Evolutionary conservation across 2,113 vertebrate genomes (phyloP), one percentile per base, ranked within the genome.

Genomic region (Tetrax tetrax): DNA sequence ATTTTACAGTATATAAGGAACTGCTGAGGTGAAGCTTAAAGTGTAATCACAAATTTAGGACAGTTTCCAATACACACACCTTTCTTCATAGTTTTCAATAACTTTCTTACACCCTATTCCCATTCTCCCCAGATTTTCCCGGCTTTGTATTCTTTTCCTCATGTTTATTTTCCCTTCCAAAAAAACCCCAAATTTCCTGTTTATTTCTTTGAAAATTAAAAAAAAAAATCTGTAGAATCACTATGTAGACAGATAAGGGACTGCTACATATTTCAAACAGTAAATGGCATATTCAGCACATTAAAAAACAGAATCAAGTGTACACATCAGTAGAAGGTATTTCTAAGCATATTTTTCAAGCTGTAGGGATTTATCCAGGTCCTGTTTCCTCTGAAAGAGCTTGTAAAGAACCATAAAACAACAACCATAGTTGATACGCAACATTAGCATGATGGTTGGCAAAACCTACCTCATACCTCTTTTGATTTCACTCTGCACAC

Each of bases 381-480:
- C 6, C 17, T 24, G 4, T 53, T 89, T 75, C 2, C 9, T 84
- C 57, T 45, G 17, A 70, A 74, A 11, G 14, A 80, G 23, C 14
- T 85, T 45, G 15, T 21, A 31, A 82, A 77, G 43, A 68, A 17
- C 8, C 12, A 61, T 31, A 79, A 64, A 83, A 54, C 25, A 75
- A 60, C 5, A 0, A 22, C 21, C 29, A 7, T 2, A 51, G 24
- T 2, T 63, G 35, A 31, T 1, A 63, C 33, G n/a, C 7, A 74
- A 22, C 23, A 38, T 14, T 21, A 83, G 22, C 7, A 10, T 15
- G 17, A 54, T 1, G 2, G 54, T 82, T 48, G 57, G 12, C 61
- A 72, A 72, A 25, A 69, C 20, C 17, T 59, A n/a, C 22, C 31
- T 79, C n/a, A 4, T 35, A 76, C 4, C 20, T 33, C 17, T 83